Percentiles rank a stretch among this genome's conserved stretches.
These are phyloP conservation scores for Carollia perspicillata DNA, from an alignment of 2,113 vertebrate genomes.

Conservation along the genomic window DNA sequence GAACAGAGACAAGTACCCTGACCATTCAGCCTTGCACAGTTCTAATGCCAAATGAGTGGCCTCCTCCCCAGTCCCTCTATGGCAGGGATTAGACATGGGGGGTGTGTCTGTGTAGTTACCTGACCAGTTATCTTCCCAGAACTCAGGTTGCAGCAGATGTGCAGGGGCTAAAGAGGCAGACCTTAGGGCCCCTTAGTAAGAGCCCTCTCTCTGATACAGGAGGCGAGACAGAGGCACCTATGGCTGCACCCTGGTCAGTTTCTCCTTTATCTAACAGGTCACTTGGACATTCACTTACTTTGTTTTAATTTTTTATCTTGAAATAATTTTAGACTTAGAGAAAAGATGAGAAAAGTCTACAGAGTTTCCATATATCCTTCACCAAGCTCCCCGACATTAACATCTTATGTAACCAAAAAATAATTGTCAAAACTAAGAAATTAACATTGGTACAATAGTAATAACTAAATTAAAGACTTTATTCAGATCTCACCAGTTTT, in stretches of 20 bases:
- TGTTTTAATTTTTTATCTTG: slow-evolving; percentile 31
- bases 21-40: background rate
- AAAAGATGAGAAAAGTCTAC: slow-evolving; percentile 29
- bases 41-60: background rate
- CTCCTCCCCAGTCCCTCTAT: background rate
- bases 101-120: background rate
- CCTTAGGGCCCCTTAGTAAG: background rate
- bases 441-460: background rate
- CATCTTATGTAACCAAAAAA: background rate
- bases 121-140: slow-evolving; percentile 2
- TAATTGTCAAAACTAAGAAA: slow-evolving; percentile 37
- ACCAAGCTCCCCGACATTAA: background rate
- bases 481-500: background rate
- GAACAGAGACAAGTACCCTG: background rate
- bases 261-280: background rate
- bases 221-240: background rate
- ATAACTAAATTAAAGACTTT: slow-evolving; percentile 10
- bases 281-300: background rate
- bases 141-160: background rate
- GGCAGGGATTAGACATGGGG: background rate
- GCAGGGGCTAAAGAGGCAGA: background rate
- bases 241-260: background rate
- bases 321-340: slow-evolving; percentile 26
- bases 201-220: background rate
- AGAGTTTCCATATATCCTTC: background rate